Conservation (phyloP, 2,888 invertebrate genomes). For the Biston stratarius region DNA sequence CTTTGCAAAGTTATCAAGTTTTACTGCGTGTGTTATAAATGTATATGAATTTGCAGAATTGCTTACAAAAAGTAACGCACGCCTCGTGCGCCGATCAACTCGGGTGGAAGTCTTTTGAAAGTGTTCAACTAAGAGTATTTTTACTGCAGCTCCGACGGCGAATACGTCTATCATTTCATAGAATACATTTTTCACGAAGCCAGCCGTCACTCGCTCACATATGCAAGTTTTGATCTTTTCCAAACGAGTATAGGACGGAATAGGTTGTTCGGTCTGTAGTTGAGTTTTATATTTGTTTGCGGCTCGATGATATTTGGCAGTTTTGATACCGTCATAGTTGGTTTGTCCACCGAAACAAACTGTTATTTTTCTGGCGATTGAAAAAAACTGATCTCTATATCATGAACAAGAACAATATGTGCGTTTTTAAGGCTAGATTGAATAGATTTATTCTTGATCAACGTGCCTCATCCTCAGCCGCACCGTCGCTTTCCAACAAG, state of each 20-base stretch:
- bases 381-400: too few relatives aligned
- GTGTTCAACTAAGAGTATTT: constrained; percentile 61
- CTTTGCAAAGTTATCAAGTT: constrained; percentile 42
- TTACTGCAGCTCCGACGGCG: constrained; percentile 46
- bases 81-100: constrained; percentile 53
- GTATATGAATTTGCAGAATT: constrained; percentile 50
- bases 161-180: constrained; percentile 51
- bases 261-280: constrained; percentile 43
- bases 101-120: constrained; percentile 67
- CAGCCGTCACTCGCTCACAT: constrained; percentile 60
- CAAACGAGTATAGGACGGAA: constrained; percentile 46
- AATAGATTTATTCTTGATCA: too few relatives aligned
- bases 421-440: too few relatives aligned
- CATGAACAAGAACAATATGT: too few relatives aligned
- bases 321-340: constrained; percentile 12
- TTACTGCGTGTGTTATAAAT: constrained; percentile 47
- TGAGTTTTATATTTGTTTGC: constrained; percentile 42
- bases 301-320: constrained; percentile 27
- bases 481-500: too few relatives aligned
- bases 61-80: constrained; percentile 53
- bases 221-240: constrained; percentile 55
- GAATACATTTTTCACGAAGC: constrained; percentile 72
- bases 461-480: too few relatives aligned
- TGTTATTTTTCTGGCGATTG: neutral
- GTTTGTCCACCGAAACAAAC: neutral